Evolutionary conservation across 2,888 invertebrate genomes (phyloP), one percentile per base, ranked within the genome.

Genomic region (Pteria penguin): DNA sequence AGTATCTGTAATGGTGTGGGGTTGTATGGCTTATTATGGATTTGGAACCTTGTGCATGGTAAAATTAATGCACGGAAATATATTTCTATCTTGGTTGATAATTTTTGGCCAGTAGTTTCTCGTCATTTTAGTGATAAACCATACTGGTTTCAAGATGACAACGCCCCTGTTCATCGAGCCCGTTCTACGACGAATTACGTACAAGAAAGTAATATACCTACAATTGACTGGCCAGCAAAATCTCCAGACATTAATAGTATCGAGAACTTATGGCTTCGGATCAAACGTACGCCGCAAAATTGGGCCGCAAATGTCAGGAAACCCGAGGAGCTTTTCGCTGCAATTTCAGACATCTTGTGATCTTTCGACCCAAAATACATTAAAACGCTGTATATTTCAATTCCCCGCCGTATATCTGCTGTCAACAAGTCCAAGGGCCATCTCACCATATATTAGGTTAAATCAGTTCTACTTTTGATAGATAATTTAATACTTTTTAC

Each of bases 171-270:
- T 27, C 58, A 58, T 58, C 26, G 58, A 58, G 58, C 58, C 58
- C 58, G 29, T 26, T 11, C 29, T 58, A 26, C 58, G 8, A 58
- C 14, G 58, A 29, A 58, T 29, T 58, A 58, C 58, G 11, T 8
- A 58, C 58, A 27, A 11, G 58, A 58, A 58, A 58, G n/a, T n/a
- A n/a, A n/a, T n/a, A 58, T 58, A 27, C 58, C 58, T 27, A 58
- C 27, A 14, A 58, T 58, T 58, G 24, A 27, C 27, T 58, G 58
- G 58, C 58, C 24, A 14, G 22, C 58, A 58, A 26, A n/a, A 11
- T 58, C 58, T 5, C 58, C 58, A 24, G 24, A 58, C 58, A 58
- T 58, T 24, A 58, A 58, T 58, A 58, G 24, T 24, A 58, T 58
- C 29, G 26, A 58, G 29, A 58, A 58, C 24, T 58, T n/a, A 29